phyloP scores from a whole-genome alignment of 2,797 vertebrate species.

The Paramormyrops hopkinsi region DNA sequence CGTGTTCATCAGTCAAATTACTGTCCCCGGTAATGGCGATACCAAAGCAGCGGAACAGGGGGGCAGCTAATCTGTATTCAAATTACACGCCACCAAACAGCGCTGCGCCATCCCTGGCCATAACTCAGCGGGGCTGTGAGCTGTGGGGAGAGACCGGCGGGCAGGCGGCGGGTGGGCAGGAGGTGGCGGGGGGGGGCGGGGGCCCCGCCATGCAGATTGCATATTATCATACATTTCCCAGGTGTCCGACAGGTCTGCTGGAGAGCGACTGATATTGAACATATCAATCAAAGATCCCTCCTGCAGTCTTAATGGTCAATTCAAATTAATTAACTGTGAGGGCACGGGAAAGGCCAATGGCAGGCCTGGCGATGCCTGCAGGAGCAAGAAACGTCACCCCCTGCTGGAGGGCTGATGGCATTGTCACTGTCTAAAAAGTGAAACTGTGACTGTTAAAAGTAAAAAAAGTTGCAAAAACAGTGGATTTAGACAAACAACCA shows the following conservation, averaged over 20 bases:
- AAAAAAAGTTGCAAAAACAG: neutral
- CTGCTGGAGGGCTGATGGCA: neutral
- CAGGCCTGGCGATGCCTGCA: slow-evolving; percentile 37
- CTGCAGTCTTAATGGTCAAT: slow-evolving; percentile 79
- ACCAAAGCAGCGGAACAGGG: slow-evolving; percentile 77
- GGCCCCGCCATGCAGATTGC: slow-evolving; percentile 65
- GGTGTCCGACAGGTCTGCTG: slow-evolving; percentile 72
- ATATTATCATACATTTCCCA: slow-evolving; percentile 81
- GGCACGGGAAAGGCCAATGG: slow-evolving; percentile 52
- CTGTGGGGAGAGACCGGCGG: neutral
- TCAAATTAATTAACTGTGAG: slow-evolving; percentile 85
- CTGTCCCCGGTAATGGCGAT: slow-evolving; percentile 76
- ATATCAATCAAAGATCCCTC: slow-evolving; percentile 74
- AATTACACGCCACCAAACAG: slow-evolving; percentile 76
- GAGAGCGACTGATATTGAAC: slow-evolving; percentile 73
- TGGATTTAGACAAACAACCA: neutral
- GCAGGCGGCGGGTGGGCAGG: neutral
- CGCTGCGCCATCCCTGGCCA: slow-evolving; percentile 65
- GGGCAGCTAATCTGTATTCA: slow-evolving; percentile 89
- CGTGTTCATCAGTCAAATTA: slow-evolving; percentile 86
- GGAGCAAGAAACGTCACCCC: neutral
- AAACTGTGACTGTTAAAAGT: neutral
- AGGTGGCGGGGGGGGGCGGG: slow-evolving; percentile 52
- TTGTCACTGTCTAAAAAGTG: neutral
- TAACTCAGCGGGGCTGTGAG: slow-evolving; percentile 67